phyloP scores from a whole-genome alignment of 2,888 invertebrate species.

The Drosophila planitibia region DNA sequence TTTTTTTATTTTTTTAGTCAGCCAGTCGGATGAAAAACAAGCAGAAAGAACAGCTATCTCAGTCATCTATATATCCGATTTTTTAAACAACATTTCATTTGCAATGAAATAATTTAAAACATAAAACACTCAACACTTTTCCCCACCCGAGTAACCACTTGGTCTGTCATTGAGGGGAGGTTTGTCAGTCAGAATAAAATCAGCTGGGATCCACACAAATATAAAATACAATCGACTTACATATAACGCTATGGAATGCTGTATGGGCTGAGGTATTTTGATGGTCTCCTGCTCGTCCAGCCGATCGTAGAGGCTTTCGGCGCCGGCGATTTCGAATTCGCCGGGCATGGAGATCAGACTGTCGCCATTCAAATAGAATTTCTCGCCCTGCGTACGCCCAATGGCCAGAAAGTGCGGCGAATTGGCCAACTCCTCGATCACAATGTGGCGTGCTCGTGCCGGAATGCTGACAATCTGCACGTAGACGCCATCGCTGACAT shows the following conservation, averaged over 20 bases:
- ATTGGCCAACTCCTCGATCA: slow-evolving; percentile 90
- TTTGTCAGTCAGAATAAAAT: too few relatives aligned
- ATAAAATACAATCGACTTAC: slow-evolving; percentile 86
- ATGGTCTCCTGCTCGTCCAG: slow-evolving; percentile 92
- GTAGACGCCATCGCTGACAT: slow-evolving; percentile 87
- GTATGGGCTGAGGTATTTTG: slow-evolving; percentile 92
- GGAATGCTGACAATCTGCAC: slow-evolving; percentile 89
- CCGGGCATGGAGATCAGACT: slow-evolving; percentile 91
- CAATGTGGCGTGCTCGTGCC: slow-evolving; percentile 91
- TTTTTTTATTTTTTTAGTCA: neutral
- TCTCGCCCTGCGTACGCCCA: slow-evolving; percentile 88
- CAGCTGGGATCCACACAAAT: too few relatives aligned
- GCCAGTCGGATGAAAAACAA: neutral
- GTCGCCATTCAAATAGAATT: slow-evolving; percentile 92
- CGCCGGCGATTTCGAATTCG: slow-evolving; percentile 93
- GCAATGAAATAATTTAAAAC: too few relatives aligned
- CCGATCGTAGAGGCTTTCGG: slow-evolving; percentile 92
- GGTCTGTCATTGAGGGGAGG: too few relatives aligned
- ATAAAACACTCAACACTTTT: too few relatives aligned
- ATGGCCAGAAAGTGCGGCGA: slow-evolving; percentile 93
- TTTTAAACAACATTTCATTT: too few relatives aligned
- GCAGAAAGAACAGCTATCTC: neutral
- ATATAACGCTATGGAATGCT: slow-evolving; percentile 92
- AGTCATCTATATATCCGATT: too few relatives aligned
- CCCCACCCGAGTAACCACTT: too few relatives aligned